Evolutionary conservation across 1,140 invertebrate species (phyloP).

Genomic region (Gryllus bimaculatus): DNA sequence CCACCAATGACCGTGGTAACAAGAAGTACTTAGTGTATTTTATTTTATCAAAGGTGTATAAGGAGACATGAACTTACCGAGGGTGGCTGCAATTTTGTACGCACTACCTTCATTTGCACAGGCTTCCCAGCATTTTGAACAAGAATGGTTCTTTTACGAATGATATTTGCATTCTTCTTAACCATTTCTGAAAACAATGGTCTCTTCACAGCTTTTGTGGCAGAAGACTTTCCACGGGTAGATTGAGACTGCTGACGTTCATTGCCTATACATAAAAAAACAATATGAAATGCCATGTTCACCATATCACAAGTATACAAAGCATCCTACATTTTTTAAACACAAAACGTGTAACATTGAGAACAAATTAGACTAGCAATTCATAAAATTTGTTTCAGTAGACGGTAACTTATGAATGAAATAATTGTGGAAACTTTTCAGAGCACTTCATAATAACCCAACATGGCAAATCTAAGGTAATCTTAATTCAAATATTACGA

Average conservation of each 20-base stretch:
- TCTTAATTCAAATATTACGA: too few species aligned
- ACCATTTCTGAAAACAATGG: not conserved
- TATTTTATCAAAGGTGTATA: too few species aligned
- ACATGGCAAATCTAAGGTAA: too few species aligned
- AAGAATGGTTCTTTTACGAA: not conserved
- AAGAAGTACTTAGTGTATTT: too few species aligned
- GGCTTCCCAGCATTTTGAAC: not conserved
- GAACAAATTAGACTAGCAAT: not conserved
- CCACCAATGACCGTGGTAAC: too few species aligned
- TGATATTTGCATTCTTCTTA: not conserved
- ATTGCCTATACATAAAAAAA: not conserved
- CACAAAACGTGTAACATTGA: too few species aligned
- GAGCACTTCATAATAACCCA: not conserved
- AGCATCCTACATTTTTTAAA: too few species aligned
- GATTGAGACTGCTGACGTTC: not conserved
- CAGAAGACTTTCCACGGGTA: not conserved
- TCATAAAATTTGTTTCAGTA: not conserved
- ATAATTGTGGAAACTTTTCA: not conserved
- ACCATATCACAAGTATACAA: too few species aligned
- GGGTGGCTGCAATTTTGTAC: not conserved
- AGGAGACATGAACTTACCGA: not conserved
- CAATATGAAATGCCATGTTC: not conserved
- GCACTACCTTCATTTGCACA: not conserved
- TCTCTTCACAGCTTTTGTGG: not conserved
- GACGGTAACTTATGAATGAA: not conserved